Evolutionary conservation across 1,140 invertebrate species (phyloP).

Genomic region (Drosophila nebulosa): DNA sequence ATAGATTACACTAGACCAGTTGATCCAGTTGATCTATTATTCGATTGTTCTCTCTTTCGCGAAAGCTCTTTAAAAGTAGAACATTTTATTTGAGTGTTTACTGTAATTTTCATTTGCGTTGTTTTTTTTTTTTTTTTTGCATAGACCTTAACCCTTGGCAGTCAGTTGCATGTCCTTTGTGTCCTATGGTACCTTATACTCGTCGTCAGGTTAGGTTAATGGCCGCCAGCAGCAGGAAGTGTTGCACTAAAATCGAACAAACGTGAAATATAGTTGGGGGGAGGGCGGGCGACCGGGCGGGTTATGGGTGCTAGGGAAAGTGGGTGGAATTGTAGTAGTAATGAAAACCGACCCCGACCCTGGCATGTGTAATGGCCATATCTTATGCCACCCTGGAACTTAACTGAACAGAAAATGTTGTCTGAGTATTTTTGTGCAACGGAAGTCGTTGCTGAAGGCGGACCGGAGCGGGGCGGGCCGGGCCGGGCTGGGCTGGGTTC

Average conservation of each 20-base stretch:
- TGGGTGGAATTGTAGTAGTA: constrained; percentile 15
- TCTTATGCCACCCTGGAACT: constrained; percentile 40
- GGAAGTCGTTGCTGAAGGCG: constrained; percentile 55
- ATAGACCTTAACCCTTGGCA: constrained; percentile 73
- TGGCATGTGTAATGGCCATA: constrained; percentile 75
- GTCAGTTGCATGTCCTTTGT: constrained; percentile 66
- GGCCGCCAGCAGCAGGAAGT: constrained; percentile 60
- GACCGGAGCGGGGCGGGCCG: not conserved
- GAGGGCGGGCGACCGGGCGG: constrained; percentile 28
- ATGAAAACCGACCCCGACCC: constrained; percentile 23
- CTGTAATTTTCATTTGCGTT: constrained; percentile 20
- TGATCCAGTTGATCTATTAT: too few species aligned
- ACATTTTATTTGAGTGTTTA: constrained; percentile 7
- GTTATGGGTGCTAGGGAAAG: not conserved
- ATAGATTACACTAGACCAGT: too few species aligned
- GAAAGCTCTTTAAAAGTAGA: too few species aligned
- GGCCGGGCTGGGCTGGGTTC: too few species aligned
- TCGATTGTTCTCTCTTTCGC: too few species aligned
- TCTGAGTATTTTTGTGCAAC: constrained; percentile 68
- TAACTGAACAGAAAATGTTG: constrained; percentile 24
- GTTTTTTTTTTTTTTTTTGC: constrained; percentile 5
- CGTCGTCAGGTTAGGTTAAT: constrained; percentile 70
- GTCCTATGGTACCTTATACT: not conserved
- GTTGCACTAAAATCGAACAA: constrained; percentile 76
- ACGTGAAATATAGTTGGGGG: constrained; percentile 27